These are phyloP conservation scores for Aporophyla nigra DNA, from an alignment of 2,888 invertebrate species.

Conservation along the genomic window DNA sequence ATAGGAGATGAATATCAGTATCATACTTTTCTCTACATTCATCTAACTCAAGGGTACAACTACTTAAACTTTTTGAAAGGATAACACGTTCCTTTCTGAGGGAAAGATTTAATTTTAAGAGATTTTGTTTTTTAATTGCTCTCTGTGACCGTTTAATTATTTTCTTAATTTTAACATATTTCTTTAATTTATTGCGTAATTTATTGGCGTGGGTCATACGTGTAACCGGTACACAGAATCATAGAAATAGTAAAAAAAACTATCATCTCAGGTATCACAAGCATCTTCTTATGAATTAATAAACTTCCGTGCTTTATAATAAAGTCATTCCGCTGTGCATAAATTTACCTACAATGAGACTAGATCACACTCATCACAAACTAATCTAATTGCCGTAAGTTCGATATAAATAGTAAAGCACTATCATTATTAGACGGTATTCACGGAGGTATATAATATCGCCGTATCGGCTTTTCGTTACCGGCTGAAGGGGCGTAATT, in stretches of 20 bases:
- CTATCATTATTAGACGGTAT: constrained; percentile 27
- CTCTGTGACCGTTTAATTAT: too few species aligned
- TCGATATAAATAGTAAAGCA: constrained; percentile 13
- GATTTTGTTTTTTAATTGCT: too few species aligned
- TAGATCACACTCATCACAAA: not conserved
- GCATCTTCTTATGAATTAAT: not conserved
- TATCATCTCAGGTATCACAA: not conserved
- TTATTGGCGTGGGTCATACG: not conserved
- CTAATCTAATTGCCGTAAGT: constrained; percentile 3
- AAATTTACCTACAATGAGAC: not conserved
- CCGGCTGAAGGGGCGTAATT: constrained; percentile 73
- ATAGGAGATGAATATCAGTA: too few species aligned
- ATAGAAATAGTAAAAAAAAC: not conserved
- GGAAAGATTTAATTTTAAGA: too few species aligned
- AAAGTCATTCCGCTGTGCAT: too few species aligned
- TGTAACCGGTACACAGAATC: too few species aligned
- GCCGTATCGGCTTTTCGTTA: constrained; percentile 63
- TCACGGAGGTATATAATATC: constrained; percentile 50
- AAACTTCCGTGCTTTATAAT: not conserved
- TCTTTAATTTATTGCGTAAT: too few species aligned
- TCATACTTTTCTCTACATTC: too few species aligned
- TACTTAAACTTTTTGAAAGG: too few species aligned
- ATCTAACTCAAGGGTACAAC: too few species aligned
- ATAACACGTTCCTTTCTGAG: too few species aligned
- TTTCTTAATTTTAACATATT: too few species aligned